Conservation (phyloP, 2,888 invertebrate species). For the Heliconius erato region DNA sequence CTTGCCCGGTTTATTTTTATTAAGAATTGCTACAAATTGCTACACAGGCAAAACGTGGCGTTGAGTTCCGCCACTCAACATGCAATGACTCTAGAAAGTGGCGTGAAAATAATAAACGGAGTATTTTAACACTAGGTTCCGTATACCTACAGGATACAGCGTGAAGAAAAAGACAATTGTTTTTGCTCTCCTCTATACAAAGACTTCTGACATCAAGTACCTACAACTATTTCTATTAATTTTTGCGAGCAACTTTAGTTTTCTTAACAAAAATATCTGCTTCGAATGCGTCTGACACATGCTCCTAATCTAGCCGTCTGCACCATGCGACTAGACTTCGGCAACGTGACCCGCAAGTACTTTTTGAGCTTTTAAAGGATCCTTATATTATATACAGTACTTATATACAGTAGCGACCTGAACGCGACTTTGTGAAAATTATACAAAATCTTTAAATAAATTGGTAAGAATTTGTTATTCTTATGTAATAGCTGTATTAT, state of each 20-base stretch:
- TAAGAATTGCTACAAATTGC: too few relatives aligned
- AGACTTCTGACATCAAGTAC: not conserved
- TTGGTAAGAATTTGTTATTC: not conserved
- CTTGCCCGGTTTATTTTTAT: too few relatives aligned
- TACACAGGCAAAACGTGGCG: too few relatives aligned
- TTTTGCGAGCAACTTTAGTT: not conserved
- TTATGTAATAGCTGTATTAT: not conserved
- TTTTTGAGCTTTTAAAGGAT: not conserved
- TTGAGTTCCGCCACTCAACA: too few relatives aligned
- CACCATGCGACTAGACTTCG: slow-evolving; percentile 18
- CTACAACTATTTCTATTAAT: not conserved
- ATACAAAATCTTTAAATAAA: not conserved
- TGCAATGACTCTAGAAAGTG: not conserved
- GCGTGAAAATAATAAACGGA: not conserved
- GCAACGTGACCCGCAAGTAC: slow-evolving; percentile 1
- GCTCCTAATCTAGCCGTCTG: slow-evolving; percentile 23
- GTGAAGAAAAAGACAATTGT: too few relatives aligned
- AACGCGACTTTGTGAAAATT: not conserved
- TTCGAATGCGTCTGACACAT: slow-evolving; percentile 23
- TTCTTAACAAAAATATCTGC: slow-evolving; percentile 27
- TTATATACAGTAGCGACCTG: not conserved
- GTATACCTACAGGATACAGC: too few relatives aligned
- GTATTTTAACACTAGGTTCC: too few relatives aligned
- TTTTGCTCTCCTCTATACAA: not conserved
- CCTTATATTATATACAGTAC: too few relatives aligned